Percentiles rank a stretch among this genome's conserved stretches.
These are phyloP conservation scores for Uloborus diversus DNA, from an alignment of 1,140 invertebrate species.

Conservation along the genomic window DNA sequence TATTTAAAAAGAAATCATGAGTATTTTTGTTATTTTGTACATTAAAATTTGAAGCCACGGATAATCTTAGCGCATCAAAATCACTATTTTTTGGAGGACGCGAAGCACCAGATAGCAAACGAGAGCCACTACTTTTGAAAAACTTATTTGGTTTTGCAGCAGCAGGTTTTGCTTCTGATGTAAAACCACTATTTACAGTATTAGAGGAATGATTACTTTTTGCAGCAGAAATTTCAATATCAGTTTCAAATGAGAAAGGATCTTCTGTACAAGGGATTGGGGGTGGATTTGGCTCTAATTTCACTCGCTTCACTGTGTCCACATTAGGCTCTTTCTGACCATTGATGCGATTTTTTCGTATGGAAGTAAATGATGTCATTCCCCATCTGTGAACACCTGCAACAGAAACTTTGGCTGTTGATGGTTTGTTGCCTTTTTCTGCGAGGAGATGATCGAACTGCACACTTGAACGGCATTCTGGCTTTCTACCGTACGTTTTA, in stretches of 20 bases:
- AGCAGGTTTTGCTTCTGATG: slow-evolving; percentile 6
- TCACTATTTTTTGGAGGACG: slow-evolving; percentile 45
- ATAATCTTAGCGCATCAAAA: slow-evolving; percentile 43
- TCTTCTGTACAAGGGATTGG: slow-evolving; percentile 61
- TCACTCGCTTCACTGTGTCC: slow-evolving; percentile 38
- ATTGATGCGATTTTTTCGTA: slow-evolving; percentile 78
- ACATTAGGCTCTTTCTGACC: slow-evolving; percentile 65
- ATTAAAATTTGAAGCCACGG: slow-evolving; percentile 7
- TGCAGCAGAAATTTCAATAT: slow-evolving; percentile 56
- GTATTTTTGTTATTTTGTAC: not conserved
- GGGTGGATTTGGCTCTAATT: slow-evolving; percentile 22
- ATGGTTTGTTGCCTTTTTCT: slow-evolving; percentile 85
- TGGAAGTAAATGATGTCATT: slow-evolving; percentile 90
- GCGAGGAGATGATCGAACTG: slow-evolving; percentile 79
- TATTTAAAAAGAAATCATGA: slow-evolving; percentile 16
- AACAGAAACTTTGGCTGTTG: slow-evolving; percentile 76
- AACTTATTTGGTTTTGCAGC: slow-evolving; percentile 84
- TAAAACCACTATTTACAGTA: slow-evolving; percentile 60
- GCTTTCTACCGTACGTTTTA: slow-evolving; percentile 61
- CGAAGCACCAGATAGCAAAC: not conserved
- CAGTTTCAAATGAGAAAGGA: slow-evolving; percentile 67
- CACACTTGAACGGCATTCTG: slow-evolving; percentile 68
- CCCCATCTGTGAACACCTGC: slow-evolving; percentile 92
- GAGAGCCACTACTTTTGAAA: slow-evolving; percentile 72
- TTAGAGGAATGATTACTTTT: slow-evolving; percentile 63